Evolutionary conservation across 2,888 invertebrate genomes (phyloP), one percentile per base, ranked within the genome.

Genomic region (Rotaria magnacalcarata): DNA sequence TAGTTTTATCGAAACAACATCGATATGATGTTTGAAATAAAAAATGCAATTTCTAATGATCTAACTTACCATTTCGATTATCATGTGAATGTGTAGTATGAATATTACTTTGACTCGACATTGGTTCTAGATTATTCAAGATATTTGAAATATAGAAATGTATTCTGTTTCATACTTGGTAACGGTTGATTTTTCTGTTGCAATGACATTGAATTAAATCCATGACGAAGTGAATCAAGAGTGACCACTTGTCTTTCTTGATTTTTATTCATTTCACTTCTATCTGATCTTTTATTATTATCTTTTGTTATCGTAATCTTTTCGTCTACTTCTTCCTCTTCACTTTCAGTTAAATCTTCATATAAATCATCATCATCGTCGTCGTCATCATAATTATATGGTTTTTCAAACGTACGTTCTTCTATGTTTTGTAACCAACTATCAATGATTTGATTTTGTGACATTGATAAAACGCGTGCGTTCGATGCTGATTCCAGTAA

Each of bases 391-490:
- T 67, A 27, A 67, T 34, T 34, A 67, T 67, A 14, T 14, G 67
- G 67, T 34, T 67, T 67, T 67, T 67, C 67, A 34, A 67, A 67
- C 14, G 34, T 67, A 16, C 67, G 27, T 34, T 67, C 67, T 67
- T 67, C 67, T 34, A 67, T 34, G 24, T 67, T 67, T 34, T 67
- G 67, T 67, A 67, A 67, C 67, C 67, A 67, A 19, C 67, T 34
- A 67, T 67, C 67, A 67, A 67, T 67, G 34, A 67, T 67, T 67
- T 67, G 67, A 67, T 67, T 67, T 67, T 67, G 67, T 67, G 67
- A 67, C 67, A 67, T 67, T 5, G 67, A 27, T 14, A 67, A 41
- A 34, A 67, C 67, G 24, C 67, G 16, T 67, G 67, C 67, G 24
- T 67, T 67, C 2, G 67, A 67, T 34, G 67, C 67, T 34, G 10